Evolutionary conservation across 1,140 invertebrate species (phyloP).

Genomic region (Matsumurasca onukii): DNA sequence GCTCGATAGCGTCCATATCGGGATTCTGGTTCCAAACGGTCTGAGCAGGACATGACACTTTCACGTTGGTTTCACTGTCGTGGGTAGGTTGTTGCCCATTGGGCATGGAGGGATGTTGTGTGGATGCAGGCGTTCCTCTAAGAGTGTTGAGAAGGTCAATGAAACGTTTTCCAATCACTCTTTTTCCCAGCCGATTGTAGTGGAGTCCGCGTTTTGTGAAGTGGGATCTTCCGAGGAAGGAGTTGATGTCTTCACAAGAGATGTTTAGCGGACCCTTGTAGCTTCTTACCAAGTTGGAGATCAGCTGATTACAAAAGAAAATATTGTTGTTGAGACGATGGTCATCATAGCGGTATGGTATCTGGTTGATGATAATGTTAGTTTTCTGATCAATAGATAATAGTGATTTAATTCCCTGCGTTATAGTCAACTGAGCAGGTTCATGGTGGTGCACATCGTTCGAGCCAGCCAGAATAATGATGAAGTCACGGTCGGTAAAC

Average conservation of each 20-base stretch:
- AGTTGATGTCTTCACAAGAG: constrained; percentile 22
- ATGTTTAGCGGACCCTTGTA: constrained; percentile 16
- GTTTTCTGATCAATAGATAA: constrained; percentile 6
- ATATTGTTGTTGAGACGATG: constrained; percentile 15
- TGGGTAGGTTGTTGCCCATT: too few relatives aligned
- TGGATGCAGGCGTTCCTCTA: too few relatives aligned
- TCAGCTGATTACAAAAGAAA: not conserved
- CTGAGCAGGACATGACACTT: too few relatives aligned
- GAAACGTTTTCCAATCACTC: too few relatives aligned
- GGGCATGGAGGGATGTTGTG: too few relatives aligned
- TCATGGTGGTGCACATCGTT: too few relatives aligned
- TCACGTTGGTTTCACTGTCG: too few relatives aligned
- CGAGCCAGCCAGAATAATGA: constrained; percentile 14
- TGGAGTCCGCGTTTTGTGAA: constrained; percentile 30
- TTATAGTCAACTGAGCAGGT: constrained; percentile 2
- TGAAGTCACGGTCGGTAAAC: not conserved
- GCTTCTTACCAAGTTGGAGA: not conserved
- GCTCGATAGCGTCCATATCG: too few relatives aligned
- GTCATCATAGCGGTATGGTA: too few relatives aligned
- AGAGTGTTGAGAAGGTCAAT: too few relatives aligned
- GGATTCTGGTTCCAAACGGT: too few relatives aligned
- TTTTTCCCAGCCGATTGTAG: constrained; percentile 29
- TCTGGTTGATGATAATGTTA: constrained; percentile 23
- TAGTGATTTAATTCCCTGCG: constrained; percentile 15
- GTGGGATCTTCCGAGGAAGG: constrained; percentile 20